Evolutionary conservation across 37 sponge, comb jelly and placozoan genomes (phyloP).

Genomic region (Cladorhizidae sp.): DNA sequence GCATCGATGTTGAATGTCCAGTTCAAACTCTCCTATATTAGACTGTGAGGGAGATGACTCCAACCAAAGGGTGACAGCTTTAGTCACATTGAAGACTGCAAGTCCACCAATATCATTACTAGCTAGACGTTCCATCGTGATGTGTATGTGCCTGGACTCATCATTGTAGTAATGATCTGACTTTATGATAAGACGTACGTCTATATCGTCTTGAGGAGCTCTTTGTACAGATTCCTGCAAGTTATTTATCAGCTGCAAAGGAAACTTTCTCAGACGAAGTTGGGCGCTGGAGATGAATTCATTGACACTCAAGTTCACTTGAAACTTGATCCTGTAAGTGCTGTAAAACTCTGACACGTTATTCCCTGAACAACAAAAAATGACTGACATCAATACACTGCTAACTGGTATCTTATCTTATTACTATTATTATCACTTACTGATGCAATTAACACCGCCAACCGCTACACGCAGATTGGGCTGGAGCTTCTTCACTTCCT

Average conservation of each 20-base stretch:
- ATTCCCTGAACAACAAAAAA: not conserved
- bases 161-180: not conserved
- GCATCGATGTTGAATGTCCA: not conserved
- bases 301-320: constrained; percentile 10
- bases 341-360: not conserved
- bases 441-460: not conserved
- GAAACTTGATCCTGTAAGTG: constrained; percentile 20
- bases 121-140: not conserved
- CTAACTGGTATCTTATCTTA: too few relatives aligned
- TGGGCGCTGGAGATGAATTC: constrained; percentile 9
- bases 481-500: not conserved
- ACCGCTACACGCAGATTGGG: not conserved
- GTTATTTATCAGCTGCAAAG: not conserved
- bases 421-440: not conserved
- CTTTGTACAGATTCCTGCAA: not conserved
- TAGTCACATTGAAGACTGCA: constrained; percentile 25
- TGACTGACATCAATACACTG: not conserved
- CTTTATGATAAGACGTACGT: not conserved
- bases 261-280: constrained; percentile 18
- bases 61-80: constrained; percentile 12
- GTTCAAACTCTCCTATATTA: constrained; percentile 3
- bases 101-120: not conserved
- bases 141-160: not conserved
- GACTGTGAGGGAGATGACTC: not conserved
- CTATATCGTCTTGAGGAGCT: not conserved